These are phyloP conservation scores for Cephalopholis sonnerati DNA, from an alignment of 2,113 vertebrate genomes.

Conservation along the genomic window DNA sequence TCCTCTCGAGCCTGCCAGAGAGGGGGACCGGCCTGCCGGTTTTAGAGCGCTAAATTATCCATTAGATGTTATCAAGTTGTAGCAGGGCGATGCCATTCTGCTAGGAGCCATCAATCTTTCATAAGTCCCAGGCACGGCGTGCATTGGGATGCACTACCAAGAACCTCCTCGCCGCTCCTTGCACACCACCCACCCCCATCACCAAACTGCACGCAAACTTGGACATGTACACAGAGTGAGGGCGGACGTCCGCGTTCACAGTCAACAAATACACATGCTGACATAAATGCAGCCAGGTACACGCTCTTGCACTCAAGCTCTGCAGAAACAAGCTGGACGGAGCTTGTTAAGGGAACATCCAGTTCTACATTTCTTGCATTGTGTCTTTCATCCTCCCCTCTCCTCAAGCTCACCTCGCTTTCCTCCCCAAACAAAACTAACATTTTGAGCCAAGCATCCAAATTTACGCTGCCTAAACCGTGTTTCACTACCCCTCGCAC, in stretches of 20 bases:
- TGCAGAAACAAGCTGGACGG: slow-evolving; percentile 46
- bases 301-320: slow-evolving; percentile 74
- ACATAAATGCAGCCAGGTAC: slow-evolving; percentile 72
- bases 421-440: slow-evolving; percentile 36
- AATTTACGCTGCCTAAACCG: slow-evolving; percentile 46
- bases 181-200: slow-evolving; percentile 44
- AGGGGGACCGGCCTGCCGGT: slow-evolving; percentile 81
- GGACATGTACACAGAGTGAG: slow-evolving; percentile 58
- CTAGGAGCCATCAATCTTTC: slow-evolving; percentile 97
- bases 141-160: slow-evolving; percentile 83
- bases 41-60: slow-evolving; percentile 95
- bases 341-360: slow-evolving; percentile 64
- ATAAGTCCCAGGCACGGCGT: slow-evolving; percentile 92
- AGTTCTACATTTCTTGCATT: slow-evolving; percentile 37
- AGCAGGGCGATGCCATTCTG: slow-evolving; percentile 94
- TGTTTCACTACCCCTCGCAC: slow-evolving; percentile 41
- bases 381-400: slow-evolving; percentile 18
- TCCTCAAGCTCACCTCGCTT: slow-evolving; percentile 1
- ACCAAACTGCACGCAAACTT: slow-evolving; percentile 69
- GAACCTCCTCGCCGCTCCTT: slow-evolving; percentile 71
- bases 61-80: slow-evolving; percentile 99
- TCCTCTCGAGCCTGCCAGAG: slow-evolving; percentile 60
- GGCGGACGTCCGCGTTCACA: slow-evolving; percentile 39
- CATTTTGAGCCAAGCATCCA: slow-evolving; percentile 53
- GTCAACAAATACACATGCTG: slow-evolving; percentile 72